phyloP scores from a whole-genome alignment of 2,797 vertebrate genomes.

The Eupleurogrammus muticus region DNA sequence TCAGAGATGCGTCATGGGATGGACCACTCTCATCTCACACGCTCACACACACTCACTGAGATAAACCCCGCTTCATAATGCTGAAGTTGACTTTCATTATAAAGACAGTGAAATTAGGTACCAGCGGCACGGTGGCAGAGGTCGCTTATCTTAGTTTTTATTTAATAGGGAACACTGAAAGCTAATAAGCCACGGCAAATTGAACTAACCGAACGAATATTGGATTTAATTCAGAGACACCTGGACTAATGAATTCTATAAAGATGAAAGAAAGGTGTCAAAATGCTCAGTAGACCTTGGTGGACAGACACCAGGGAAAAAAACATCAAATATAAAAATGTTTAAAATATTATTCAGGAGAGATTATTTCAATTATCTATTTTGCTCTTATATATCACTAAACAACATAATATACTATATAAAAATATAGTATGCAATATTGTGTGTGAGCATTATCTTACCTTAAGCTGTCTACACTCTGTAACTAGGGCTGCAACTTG shows the following conservation, averaged over 20 bases:
- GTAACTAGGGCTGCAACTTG: too few species aligned
- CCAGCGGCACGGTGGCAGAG: constrained; percentile 50
- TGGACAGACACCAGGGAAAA: constrained; percentile 11
- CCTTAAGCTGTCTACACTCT: not conserved
- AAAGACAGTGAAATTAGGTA: constrained; percentile 63
- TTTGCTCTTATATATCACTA: not conserved
- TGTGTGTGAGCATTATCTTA: not conserved
- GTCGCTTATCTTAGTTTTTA: constrained; percentile 69
- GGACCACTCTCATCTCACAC: constrained; percentile 62
- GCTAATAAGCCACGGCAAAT: constrained; percentile 60
- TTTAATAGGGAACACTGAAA: constrained; percentile 70
- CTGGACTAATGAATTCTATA: constrained; percentile 55
- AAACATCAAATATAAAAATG: not conserved
- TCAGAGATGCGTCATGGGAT: constrained; percentile 74
- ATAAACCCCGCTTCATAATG: constrained; percentile 55
- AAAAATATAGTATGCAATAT: too few species aligned
- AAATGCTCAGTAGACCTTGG: constrained; percentile 2
- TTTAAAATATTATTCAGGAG: not conserved
- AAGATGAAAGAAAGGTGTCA: constrained; percentile 50
- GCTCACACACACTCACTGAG: constrained; percentile 12
- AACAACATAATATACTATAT: not conserved
- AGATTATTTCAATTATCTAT: constrained; percentile 19
- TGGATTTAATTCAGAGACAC: constrained; percentile 59
- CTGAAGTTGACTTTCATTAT: constrained; percentile 68
- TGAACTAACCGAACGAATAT: constrained; percentile 44